Percentiles rank a stretch among this genome's conserved stretches.
These are phyloP conservation scores for Micromys minutus DNA, from an alignment of 2,113 vertebrate genomes.

Conservation along the genomic window DNA sequence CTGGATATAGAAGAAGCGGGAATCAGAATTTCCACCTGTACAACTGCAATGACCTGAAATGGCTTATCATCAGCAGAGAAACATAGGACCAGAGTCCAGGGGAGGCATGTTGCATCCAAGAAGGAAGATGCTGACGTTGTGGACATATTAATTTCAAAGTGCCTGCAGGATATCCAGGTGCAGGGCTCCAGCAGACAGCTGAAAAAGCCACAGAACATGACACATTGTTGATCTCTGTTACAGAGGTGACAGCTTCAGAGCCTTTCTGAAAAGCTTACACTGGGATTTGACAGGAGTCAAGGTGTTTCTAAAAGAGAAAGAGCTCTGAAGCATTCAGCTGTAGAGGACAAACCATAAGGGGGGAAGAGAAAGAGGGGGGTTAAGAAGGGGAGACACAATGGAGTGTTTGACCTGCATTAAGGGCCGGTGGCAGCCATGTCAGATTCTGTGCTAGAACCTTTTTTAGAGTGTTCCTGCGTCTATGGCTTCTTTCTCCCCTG, in stretches of 20 bases:
- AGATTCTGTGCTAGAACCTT: not conserved
- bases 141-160: constrained; percentile 39
- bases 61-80: not conserved
- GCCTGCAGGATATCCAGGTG: constrained; percentile 23
- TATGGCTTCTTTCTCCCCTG: not conserved
- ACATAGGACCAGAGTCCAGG: not conserved
- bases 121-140: constrained; percentile 18
- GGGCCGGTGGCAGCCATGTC: not conserved
- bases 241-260: constrained; percentile 70
- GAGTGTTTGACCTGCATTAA: not conserved
- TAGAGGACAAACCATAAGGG: constrained; percentile 48
- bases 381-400: not conserved
- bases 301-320: constrained; percentile 67
- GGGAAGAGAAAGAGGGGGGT: not conserved
- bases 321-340: constrained; percentile 53
- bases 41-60: not conserved
- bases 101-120: not conserved
- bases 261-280: constrained; percentile 74
- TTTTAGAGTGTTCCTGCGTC: not conserved
- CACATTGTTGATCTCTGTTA: constrained; percentile 67
- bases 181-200: constrained; percentile 60
- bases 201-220: constrained; percentile 67
- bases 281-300: constrained; percentile 74
- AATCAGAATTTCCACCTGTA: not conserved
- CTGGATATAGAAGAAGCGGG: not conserved